Conservation (phyloP, 2,797 vertebrate genomes). For the Lagodon rhomboides region DNA sequence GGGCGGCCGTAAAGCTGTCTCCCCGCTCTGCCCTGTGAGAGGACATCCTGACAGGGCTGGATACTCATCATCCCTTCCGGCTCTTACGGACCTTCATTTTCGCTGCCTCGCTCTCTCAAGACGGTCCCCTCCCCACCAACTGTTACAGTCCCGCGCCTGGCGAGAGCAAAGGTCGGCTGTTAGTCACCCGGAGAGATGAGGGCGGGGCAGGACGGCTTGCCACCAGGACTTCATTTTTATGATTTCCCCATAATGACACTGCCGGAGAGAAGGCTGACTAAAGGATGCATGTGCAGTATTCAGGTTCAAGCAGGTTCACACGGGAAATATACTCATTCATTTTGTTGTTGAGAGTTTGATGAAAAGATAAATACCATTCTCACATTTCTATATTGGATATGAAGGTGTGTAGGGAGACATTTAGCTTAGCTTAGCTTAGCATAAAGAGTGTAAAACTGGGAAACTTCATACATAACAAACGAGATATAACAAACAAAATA, state of each 20-base stretch:
- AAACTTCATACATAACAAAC: too few species aligned
- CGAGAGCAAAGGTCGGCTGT: slow-evolving; percentile 57
- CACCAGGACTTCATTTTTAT: slow-evolving; percentile 14
- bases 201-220: slow-evolving; percentile 17
- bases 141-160: slow-evolving; percentile 33
- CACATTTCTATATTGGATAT: too few species aligned
- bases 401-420: too few species aligned
- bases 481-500: too few species aligned
- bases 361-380: too few species aligned
- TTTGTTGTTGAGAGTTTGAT: too few species aligned
- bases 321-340: too few species aligned
- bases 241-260: slow-evolving; percentile 10
- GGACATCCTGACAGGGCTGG: slow-evolving; percentile 38
- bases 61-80: slow-evolving; percentile 37
- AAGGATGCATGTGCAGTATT: neutral
- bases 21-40: slow-evolving; percentile 14
- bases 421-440: too few species aligned
- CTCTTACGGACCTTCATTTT: slow-evolving; percentile 43
- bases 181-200: slow-evolving; percentile 46
- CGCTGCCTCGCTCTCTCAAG: slow-evolving; percentile 7
- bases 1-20: slow-evolving; percentile 53
- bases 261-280: neutral
- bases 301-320: too few species aligned
- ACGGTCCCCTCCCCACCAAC: slow-evolving; percentile 23
- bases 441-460: too few species aligned